Evolutionary conservation across 2,888 invertebrate species (phyloP), one percentile per base, ranked within the genome.

Genomic region (Chloroclysta siterata): DNA sequence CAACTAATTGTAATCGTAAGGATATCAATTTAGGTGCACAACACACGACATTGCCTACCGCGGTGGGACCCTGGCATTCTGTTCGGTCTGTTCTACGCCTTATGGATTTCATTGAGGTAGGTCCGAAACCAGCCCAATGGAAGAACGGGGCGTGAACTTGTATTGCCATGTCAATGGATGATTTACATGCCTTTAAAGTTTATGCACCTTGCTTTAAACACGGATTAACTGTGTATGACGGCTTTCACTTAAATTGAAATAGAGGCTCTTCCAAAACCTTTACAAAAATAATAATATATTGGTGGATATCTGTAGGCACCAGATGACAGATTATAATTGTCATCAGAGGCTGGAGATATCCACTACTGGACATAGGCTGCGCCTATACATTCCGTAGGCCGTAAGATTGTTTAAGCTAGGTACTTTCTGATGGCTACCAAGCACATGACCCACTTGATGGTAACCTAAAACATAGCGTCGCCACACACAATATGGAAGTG

Each of bases 141-240:
- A 46, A 4, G 11, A 50, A 44, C 3, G 33, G 55, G 60, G 61
- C 46, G 61, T 22, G n/a, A 28, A 36, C 50, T 8, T 14, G 60
- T 22, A 60, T 60, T 64, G 60, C 53, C 8, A 53, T 7, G 60
- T 60, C 64, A 29, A 22, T 28, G 11, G 17, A 53, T 60, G 64
- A 64, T 60, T 64, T 64, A 64, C 13, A 57, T 29, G 15, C 44
- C 47, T 46, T 52, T 39, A 6, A 59, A 39, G 39, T 39, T 33
- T 22, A 55, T 36, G 28, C 48, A 48, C 56, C 48, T 56, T 47
- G n/a, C 46, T 51, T 42, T 47, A 17, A 28, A 41, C 52, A 33
- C 2, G 8, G 54, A 51, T 17, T 17, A 46, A 46, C 46, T 46
- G 46, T 39, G 36, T 11, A 11, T 11, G 10, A 11, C 11, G 36